Evolutionary conservation across 1,140 invertebrate genomes (phyloP).

Genomic region (Drosophila baimaii): DNA sequence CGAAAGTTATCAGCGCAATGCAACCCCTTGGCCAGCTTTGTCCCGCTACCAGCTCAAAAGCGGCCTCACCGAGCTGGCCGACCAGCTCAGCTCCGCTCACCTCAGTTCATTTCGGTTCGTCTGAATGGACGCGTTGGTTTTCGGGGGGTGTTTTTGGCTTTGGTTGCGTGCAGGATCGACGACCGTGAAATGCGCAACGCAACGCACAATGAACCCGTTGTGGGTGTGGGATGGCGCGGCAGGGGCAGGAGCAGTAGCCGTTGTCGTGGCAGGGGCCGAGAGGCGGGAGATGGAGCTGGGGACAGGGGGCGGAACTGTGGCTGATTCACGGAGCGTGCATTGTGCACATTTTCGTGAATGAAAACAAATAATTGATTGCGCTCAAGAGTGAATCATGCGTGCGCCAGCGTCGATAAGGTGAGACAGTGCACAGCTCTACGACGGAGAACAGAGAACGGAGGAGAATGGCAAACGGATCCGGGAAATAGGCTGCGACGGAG

Average conservation of each 20-base stretch:
- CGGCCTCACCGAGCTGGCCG: constrained; percentile 3
- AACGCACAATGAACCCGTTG: constrained; percentile 77
- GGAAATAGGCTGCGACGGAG: constrained; percentile 63
- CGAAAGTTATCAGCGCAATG: constrained; percentile 10
- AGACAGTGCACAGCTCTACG: constrained; percentile 18
- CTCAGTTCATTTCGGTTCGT: constrained; percentile 12
- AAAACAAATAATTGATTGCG: constrained; percentile 74
- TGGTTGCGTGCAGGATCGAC: constrained; percentile 77
- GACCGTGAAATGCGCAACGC: constrained; percentile 75
- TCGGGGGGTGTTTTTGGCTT: constrained; percentile 55
- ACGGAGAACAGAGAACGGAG: background rate
- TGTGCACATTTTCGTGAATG: constrained; percentile 75
- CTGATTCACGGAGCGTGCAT: constrained; percentile 63
- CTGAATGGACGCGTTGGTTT: constrained; percentile 33
- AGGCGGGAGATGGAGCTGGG: constrained; percentile 2
- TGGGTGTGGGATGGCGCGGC: constrained; percentile 18
- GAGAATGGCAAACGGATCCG: constrained; percentile 25
- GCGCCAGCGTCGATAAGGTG: constrained; percentile 56
- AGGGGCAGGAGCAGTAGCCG: background rate
- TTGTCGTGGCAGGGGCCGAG: background rate
- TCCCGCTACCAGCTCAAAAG: constrained; percentile 9
- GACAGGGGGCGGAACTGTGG: constrained; percentile 9
- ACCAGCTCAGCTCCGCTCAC: background rate
- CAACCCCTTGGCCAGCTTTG: constrained; percentile 20
- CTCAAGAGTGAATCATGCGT: constrained; percentile 76